Percentiles rank a stretch among this genome's conserved stretches.
phyloP scores from a whole-genome alignment of 2,113 vertebrate species.

The Pholis gunnellus region DNA sequence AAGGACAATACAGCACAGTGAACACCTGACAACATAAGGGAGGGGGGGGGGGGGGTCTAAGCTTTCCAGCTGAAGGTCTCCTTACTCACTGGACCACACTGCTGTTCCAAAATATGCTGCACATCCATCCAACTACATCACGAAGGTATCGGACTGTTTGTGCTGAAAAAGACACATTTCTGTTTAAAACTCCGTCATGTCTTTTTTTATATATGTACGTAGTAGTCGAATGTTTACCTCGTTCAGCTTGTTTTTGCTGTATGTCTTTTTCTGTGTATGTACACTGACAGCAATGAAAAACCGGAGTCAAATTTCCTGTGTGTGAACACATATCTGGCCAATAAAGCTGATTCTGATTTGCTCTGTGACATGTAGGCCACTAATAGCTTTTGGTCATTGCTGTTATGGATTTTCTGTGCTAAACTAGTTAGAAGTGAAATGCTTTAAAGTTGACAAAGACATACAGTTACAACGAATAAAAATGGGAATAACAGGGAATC shows the following conservation, averaged over 20 bases:
- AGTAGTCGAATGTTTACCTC: too few relatives aligned
- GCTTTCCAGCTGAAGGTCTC: slow-evolving; percentile 30
- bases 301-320: background rate
- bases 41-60: background rate
- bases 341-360: background rate
- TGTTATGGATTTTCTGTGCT: background rate
- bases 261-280: too few relatives aligned
- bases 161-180: background rate
- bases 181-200: too few relatives aligned
- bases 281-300: too few relatives aligned
- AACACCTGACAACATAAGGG: background rate
- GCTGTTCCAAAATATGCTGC: slow-evolving; percentile 1
- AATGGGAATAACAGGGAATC: background rate
- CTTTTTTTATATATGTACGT: too few relatives aligned
- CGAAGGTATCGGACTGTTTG: too few relatives aligned
- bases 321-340: background rate
- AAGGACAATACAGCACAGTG: slow-evolving; percentile 44
- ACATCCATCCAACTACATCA: background rate
- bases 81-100: background rate
- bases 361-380: background rate
- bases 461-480: background rate
- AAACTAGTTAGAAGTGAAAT: background rate
- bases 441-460: background rate
- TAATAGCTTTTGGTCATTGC: background rate
- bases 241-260: too few relatives aligned